phyloP scores from a whole-genome alignment of 2,888 invertebrate genomes.

The Malthinus flaveolus region DNA sequence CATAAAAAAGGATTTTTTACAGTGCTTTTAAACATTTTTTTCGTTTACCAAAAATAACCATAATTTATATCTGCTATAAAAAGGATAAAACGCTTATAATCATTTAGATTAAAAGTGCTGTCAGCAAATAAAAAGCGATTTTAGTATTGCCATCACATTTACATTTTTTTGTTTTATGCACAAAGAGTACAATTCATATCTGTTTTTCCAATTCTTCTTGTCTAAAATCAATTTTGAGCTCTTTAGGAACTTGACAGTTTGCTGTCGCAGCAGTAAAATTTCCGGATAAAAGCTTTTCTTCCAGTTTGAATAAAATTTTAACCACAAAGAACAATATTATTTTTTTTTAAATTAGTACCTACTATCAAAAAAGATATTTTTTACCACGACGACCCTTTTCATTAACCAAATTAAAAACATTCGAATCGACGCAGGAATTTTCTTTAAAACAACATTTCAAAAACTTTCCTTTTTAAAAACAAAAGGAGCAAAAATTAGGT shows the following conservation, averaged over 20 bases:
- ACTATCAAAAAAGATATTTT: too few relatives aligned
- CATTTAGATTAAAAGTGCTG: slow-evolving; percentile 7
- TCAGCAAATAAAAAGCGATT: slow-evolving; percentile 7
- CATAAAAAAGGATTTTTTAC: neutral
- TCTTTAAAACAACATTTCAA: too few relatives aligned
- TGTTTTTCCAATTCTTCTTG: slow-evolving; percentile 7
- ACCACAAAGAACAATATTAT: neutral
- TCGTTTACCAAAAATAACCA: neutral
- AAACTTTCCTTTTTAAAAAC: neutral
- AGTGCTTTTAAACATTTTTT: neutral
- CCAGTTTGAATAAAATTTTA: neutral
- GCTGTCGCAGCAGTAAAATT: slow-evolving; percentile 9
- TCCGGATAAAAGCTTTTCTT: slow-evolving; percentile 6
- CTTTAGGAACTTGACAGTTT: slow-evolving; percentile 12
- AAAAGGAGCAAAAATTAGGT: neutral
- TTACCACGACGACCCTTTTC: too few relatives aligned
- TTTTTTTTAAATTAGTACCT: neutral
- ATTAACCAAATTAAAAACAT: too few relatives aligned
- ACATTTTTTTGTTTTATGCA: slow-evolving; percentile 6
- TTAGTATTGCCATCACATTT: slow-evolving; percentile 6
- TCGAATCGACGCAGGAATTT: too few relatives aligned
- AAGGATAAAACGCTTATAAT: slow-evolving; percentile 2
- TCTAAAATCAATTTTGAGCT: slow-evolving; percentile 13
- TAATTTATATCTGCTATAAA: too few relatives aligned
- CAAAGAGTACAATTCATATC: slow-evolving; percentile 7